Evolutionary conservation across 1,140 invertebrate genomes (phyloP), one percentile per base, ranked within the genome.

Genomic region (Monomorium pharaonis): DNA sequence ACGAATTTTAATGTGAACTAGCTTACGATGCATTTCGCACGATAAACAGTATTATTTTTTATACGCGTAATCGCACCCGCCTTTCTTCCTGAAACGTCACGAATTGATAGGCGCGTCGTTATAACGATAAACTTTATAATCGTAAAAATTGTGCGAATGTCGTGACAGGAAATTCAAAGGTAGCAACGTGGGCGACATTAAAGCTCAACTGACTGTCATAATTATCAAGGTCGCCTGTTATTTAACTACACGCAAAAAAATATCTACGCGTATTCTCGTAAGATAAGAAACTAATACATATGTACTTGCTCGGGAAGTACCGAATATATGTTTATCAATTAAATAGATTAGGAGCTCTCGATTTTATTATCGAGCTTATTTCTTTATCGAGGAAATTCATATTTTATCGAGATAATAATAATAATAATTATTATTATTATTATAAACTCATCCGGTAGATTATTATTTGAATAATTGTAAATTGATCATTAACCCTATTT

Each of bases 161-260:
- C 24, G 51, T 74, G 24, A 74, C 37, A 33, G n/a, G 47, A 58
- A 58, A 83, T 27, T 65, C 4, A 58, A 69, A 69, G n/a, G n/a
- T n/a, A 14, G 24, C 37, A 49, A 67, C 2, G 9, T 14, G 24
- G 9, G 24, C 27, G 49, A 70, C 47, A 30, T 56, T 56, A 81
- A 67, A 81, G 44, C 37, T 44, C 67, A 67, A 21, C 76, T 24
- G 67, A 21, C 10, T 58, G 6, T 60, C 72, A 58, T 7, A 30
- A 51, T 56, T 70, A 70, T 72, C 51, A 83, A 74, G 78, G 78
- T 4, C 42, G 37, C 5, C 18, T 81, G 51, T 83, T 83, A 83
- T 83, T 83, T 60, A 72, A 83, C 67, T 42, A 21, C 18, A 24
- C 44, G 24, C 12, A 18, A 37, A 70, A 83, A 47, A 83, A 72